These are phyloP conservation scores for Arctocebus calabarensis DNA, from an alignment of 2,797 vertebrate species.

Conservation along the genomic window DNA sequence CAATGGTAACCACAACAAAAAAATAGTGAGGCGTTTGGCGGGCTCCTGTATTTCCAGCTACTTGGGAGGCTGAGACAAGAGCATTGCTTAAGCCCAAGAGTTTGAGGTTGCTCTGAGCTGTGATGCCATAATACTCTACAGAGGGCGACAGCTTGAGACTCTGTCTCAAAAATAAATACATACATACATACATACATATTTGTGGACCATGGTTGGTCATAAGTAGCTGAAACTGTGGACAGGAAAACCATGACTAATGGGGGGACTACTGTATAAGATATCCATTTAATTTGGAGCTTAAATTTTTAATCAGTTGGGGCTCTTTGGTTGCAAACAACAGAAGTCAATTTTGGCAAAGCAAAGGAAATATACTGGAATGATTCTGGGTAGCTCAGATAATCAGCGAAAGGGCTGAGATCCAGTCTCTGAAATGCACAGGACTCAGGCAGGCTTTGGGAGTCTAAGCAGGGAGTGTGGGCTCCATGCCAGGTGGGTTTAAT, in stretches of 20 bases:
- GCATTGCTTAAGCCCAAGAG: too few relatives aligned
- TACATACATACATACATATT: background rate
- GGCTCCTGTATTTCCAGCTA: too few relatives aligned
- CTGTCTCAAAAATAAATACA: too few relatives aligned
- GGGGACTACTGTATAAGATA: background rate
- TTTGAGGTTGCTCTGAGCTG: too few relatives aligned
- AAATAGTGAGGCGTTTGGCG: too few relatives aligned
- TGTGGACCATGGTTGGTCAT: background rate
- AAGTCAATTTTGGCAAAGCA: constrained; percentile 9
- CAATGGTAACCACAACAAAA: too few relatives aligned
- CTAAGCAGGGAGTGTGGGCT: background rate
- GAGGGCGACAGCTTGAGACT: too few relatives aligned
- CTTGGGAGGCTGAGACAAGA: too few relatives aligned
- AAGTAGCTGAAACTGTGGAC: background rate
- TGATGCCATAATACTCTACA: too few relatives aligned
- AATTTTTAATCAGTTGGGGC: background rate
- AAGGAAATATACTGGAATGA: background rate
- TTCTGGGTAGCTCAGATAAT: background rate
- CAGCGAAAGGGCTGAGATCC: background rate
- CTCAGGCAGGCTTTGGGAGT: background rate
- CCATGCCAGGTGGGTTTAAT: background rate
- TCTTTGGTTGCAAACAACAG: background rate
- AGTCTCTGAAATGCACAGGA: background rate
- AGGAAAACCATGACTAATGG: background rate
- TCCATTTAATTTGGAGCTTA: background rate